Base-by-base conservation (phyloP, 2,113 vertebrate genomes). In the Pluvialis apricaria region DNA sequence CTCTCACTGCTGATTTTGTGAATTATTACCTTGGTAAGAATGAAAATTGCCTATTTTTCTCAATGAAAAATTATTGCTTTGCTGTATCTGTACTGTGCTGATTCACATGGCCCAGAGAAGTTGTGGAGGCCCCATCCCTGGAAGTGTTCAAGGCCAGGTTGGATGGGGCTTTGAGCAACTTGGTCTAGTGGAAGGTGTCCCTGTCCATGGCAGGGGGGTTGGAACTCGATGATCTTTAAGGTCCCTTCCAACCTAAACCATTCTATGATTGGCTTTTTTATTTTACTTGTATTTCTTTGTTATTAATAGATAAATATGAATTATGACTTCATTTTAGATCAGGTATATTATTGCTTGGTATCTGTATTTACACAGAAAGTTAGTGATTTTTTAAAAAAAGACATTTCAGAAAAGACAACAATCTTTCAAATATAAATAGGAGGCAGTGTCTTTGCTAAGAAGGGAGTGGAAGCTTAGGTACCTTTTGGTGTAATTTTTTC, bases 1-100 rank as follows among this genome's bases (percentile, higher is more conserved):
- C 99, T 15, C 98, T 99, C 69, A 99, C 99, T 18, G 98, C 99
- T 28, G 99, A 99, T 97, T 99, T 99, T 82, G 99, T 99, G 92
- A 99, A 99, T 98, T 99, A 99, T 76, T 99, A 99, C 97, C 98
- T 99, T 89, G 99, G 99, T 99, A 97, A 98, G 97, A n/a, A 42
- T 47, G 19, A 61, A 55, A 71, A 62, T 29, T 9, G 6, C 14
- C 2, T 54, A 1, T 55, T 88, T 55, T 64, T 44, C 24, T 64
- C 32, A 34, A 2, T 62, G 45, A n/a, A 72, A n/a, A 68, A 20
- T 12, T 38, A 28, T 0, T 1, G 1, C 11, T 87, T 71, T 38
- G 7, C 42, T 75, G 7, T 25, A 2, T 44, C 38, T 36, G 42
- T 47, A 26, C 25, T 84, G 5, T 65, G 24, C 28, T 57, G 5